phyloP scores from a whole-genome alignment of 2,113 vertebrate species.

The Aix galericulata region DNA sequence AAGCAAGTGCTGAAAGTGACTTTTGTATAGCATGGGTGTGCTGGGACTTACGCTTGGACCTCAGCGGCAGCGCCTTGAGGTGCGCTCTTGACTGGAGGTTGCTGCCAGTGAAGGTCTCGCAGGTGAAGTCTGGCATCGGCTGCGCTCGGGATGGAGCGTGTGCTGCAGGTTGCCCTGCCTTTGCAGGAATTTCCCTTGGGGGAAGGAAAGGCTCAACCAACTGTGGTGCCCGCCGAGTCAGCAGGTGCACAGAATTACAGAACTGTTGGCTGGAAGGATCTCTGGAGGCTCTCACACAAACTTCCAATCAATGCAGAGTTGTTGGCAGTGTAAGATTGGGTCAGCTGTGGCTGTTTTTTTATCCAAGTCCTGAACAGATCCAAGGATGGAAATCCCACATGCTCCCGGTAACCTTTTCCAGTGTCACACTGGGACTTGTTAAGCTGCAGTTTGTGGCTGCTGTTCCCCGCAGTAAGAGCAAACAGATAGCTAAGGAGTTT shows the following conservation, averaged over 20 bases:
- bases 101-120: neutral
- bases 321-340: neutral
- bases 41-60: neutral
- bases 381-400: neutral
- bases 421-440: neutral
- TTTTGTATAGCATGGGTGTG: rapidly evolving
- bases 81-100: neutral
- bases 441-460: neutral
- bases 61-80: neutral
- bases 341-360: neutral
- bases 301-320: neutral
- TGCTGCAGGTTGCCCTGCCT: neutral
- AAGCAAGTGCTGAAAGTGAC: neutral
- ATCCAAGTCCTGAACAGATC: neutral
- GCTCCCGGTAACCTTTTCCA: neutral
- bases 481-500: neutral
- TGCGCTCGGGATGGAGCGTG: rapidly evolving
- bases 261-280: neutral
- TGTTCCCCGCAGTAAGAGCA: neutral
- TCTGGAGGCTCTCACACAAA: neutral
- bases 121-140: neutral
- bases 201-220: neutral
- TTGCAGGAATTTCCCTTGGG: neutral
- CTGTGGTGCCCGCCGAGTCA: neutral
- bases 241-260: neutral